phyloP scores from a whole-genome alignment of 2,113 vertebrate species.

The Oostethus manadensis region DNA sequence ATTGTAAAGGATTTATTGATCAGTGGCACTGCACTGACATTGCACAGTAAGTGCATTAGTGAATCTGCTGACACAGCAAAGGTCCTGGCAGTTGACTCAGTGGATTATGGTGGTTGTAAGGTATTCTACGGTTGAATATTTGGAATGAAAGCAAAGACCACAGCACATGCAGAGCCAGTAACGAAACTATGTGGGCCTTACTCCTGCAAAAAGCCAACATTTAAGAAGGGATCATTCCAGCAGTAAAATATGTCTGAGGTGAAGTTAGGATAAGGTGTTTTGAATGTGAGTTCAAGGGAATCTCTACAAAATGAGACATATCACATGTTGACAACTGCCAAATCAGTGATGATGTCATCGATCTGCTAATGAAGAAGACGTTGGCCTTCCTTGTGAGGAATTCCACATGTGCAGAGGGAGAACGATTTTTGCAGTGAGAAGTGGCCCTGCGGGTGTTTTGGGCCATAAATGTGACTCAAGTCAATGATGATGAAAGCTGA shows the following conservation, averaged over 20 bases:
- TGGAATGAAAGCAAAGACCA: constrained; percentile 1
- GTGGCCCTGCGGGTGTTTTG: constrained; percentile 23
- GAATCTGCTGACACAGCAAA: constrained; percentile 5
- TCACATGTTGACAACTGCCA: neutral
- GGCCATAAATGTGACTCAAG: constrained; percentile 48
- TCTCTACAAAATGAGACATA: neutral
- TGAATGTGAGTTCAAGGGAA: neutral
- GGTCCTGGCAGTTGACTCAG: neutral
- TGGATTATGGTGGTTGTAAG: constrained; percentile 1
- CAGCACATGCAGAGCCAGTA: constrained; percentile 2
- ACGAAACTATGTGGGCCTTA: neutral
- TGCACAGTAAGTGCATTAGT: neutral
- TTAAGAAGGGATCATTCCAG: constrained; percentile 6
- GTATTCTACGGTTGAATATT: neutral
- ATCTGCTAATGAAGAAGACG: constrained; percentile 10
- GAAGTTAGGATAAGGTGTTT: constrained; percentile 11
- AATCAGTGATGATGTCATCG: constrained; percentile 6
- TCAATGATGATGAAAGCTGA: constrained; percentile 55
- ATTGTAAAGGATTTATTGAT: too few species aligned
- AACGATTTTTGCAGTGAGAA: constrained; percentile 28
- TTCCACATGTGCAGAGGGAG: constrained; percentile 10
- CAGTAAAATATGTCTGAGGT: constrained; percentile 8
- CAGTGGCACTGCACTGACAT: neutral
- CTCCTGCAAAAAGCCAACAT: neutral
- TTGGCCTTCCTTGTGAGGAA: neutral